A percentile compares a stretch with the other conserved stretches of the same genome.
These are phyloP conservation scores for Aphelenchoides bicaudatus DNA, from an alignment of 2,888 invertebrate genomes.

Conservation along the genomic window DNA sequence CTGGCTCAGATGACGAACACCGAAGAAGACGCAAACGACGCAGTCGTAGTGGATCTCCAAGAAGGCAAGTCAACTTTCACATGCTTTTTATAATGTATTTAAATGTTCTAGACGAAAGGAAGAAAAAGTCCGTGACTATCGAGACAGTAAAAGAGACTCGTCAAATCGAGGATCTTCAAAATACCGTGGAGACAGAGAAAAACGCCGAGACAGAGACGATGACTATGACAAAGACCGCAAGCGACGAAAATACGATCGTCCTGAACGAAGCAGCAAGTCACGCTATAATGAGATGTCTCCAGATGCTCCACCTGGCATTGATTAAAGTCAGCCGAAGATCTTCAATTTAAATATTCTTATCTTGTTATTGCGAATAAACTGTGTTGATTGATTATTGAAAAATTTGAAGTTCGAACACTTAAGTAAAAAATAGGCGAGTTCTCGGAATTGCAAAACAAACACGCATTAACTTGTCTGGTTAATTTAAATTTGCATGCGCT, in stretches of 20 bases:
- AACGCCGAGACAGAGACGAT: not conserved
- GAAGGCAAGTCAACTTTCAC: not conserved
- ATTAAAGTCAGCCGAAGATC: constrained; percentile 3
- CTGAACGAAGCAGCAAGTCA: constrained; percentile 6
- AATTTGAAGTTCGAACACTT: too few species aligned
- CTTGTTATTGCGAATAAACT: not conserved
- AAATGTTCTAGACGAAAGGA: constrained; percentile 8
- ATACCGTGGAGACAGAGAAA: constrained; percentile 16
- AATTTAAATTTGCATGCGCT: too few species aligned
- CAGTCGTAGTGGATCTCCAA: constrained; percentile 16
- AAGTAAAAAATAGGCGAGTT: too few species aligned
- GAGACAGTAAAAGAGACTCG: constrained; percentile 12
- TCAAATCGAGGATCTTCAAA: not conserved
- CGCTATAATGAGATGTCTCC: not conserved
- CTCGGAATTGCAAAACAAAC: too few species aligned
- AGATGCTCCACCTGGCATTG: constrained; percentile 19
- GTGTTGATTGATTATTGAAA: not conserved
- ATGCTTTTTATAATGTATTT: not conserved
- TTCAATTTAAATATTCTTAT: not conserved
- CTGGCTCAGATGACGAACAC: constrained; percentile 16
- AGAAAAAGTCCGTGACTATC: constrained; percentile 11
- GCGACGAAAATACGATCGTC: constrained; percentile 16
- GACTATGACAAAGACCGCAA: constrained; percentile 15
- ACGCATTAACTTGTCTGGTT: too few species aligned
- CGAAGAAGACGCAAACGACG: constrained; percentile 25